Conservation (phyloP, 2,797 vertebrate species). For the Argentina silus region DNA sequence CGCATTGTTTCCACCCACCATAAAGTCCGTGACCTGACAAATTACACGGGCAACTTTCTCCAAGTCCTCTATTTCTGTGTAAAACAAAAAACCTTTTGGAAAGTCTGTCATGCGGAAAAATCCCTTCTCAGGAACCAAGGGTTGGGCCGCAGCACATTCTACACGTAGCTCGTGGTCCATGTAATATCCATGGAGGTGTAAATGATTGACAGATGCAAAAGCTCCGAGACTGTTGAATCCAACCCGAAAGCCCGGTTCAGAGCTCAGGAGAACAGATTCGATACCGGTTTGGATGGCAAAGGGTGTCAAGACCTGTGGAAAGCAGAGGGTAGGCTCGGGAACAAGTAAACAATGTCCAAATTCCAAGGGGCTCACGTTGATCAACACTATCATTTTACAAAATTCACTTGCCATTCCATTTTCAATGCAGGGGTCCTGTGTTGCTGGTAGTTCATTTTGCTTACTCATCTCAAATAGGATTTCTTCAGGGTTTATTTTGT, state of each 20-base stretch:
- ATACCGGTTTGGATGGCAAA: slow-evolving; percentile 5
- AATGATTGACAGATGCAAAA: slow-evolving; percentile 92
- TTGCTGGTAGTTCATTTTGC: background rate
- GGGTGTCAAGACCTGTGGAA: slow-evolving; percentile 72
- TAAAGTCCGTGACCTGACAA: slow-evolving; percentile 79
- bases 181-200: slow-evolving; percentile 92
- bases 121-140: slow-evolving; percentile 66
- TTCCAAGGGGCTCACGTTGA: slow-evolving; percentile 92
- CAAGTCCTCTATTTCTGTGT: slow-evolving; percentile 65
- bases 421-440: background rate
- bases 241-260: slow-evolving; percentile 83
- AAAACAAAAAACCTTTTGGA: slow-evolving; percentile 86
- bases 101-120: slow-evolving; percentile 73
- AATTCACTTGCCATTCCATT: background rate
- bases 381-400: slow-evolving; percentile 76
- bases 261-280: slow-evolving; percentile 42
- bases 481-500: slow-evolving; percentile 81
- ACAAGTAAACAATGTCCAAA: slow-evolving; percentile 80
- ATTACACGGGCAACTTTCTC: slow-evolving; percentile 64
- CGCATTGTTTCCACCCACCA: slow-evolving; percentile 77
- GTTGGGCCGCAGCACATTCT: slow-evolving; percentile 72
- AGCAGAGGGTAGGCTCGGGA: slow-evolving; percentile 77
- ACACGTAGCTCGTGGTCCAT: slow-evolving; percentile 77
- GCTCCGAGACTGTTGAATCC: slow-evolving; percentile 95
- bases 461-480: slow-evolving; percentile 81